Conservation (phyloP, 2,113 vertebrate species). For the Ciconia maguari region DNA sequence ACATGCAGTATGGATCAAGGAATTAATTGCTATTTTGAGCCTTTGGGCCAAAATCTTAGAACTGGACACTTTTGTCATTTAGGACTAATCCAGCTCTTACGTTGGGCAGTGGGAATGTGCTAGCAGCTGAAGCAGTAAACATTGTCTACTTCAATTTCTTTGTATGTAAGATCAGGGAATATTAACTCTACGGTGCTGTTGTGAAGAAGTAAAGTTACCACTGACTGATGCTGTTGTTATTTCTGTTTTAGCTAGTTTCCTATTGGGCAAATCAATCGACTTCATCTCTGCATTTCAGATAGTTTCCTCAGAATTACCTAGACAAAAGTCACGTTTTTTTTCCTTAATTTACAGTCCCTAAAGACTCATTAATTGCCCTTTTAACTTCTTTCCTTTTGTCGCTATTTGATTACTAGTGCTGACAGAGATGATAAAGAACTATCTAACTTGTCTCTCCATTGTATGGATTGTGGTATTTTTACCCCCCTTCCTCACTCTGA, state of each 20-base stretch:
- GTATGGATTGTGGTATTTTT: neutral
- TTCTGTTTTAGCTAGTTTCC: neutral
- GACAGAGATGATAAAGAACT: neutral
- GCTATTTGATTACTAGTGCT: neutral
- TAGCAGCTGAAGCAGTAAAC: neutral
- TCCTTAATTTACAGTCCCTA: neutral
- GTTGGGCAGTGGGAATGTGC: neutral
- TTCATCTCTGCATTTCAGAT: neutral
- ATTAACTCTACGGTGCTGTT: neutral
- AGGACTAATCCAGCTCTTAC: neutral
- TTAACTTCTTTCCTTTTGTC: neutral
- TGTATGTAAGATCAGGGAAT: neutral
- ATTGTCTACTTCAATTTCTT: neutral
- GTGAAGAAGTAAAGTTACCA: neutral
- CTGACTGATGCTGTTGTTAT: neutral
- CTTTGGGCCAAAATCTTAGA: neutral
- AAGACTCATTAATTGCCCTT: neutral
- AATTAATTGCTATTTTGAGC: neutral
- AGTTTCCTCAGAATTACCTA: neutral
- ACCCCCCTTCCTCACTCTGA: neutral
- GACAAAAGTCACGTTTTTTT: neutral
- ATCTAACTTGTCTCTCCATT: neutral
- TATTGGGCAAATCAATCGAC: neutral
- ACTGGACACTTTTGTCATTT: neutral
- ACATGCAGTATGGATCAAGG: neutral